Base-by-base conservation (phyloP, 2,113 vertebrate species). In the Todiramphus chloris region DNA sequence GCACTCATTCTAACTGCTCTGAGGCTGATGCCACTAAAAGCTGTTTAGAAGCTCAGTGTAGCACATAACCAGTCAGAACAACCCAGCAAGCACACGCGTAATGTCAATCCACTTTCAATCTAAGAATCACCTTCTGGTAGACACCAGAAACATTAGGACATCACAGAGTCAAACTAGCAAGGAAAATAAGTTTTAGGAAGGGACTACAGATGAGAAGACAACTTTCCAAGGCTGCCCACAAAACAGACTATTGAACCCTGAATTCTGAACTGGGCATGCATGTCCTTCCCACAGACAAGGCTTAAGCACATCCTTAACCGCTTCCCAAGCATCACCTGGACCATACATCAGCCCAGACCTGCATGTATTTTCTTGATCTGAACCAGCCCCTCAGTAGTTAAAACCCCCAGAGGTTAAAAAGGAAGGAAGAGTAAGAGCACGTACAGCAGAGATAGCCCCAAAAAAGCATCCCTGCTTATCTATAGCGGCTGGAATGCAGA, bases 401-500 rank as follows among this genome's bases (percentile, higher is more conserved):
- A 95, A 95, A 27, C 5, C 64, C 43, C 17, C 17, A 18, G 53
- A 72, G 35, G 43, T 72, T 89, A 86, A 68, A 96, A 93, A 82
- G 78, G 89, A 92, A 92, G 90, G 84, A 93, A 93, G 48, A 87
- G 51, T 27, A 60, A 56, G 60, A 64, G 69, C 21, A 8, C 31
- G 79, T 24, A 77, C 39, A 39, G 11, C 83, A 88, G 60, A 88
- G 85, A 95, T 39, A 90, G 78, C 17, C 76, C 63, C 72, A 17
- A 33, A 55, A 77, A 60, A 33, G 17, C 27, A 11, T 20, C 89
- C 67, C 2, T 6, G 74, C 84, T 92, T 93, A 96, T 96, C 92
- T 82, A 17, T 3, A 92, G 92, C 79, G 74, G 79, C 73, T 84
- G 92, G 90, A 95, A 96, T 13, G 76, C 83, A 87, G 73, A 33